A percentile compares a stretch with the other conserved stretches of the same genome.
Evolutionary conservation across 2,113 vertebrate genomes (phyloP).

Genomic region (Edolisoma coerulescens): DNA sequence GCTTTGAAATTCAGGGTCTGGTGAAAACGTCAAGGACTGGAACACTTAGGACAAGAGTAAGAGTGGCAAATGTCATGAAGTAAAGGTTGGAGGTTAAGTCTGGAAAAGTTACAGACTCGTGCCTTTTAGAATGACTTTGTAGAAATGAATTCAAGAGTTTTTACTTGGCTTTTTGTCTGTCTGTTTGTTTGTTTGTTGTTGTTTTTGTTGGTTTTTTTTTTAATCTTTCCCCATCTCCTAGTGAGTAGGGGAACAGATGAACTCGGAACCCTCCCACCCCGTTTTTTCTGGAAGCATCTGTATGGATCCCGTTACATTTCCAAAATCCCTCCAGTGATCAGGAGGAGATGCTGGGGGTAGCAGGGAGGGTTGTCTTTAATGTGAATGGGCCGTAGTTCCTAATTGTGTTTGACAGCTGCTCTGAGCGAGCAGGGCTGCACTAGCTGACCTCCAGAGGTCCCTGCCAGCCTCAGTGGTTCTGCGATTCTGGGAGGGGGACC

Average conservation of each 20-base stretch:
- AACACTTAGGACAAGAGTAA: neutral
- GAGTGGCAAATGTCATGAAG: neutral
- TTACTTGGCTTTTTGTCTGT: too few species aligned
- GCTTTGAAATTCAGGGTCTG: neutral
- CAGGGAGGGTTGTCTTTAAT: neutral
- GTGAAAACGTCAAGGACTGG: neutral
- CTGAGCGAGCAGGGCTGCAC: neutral
- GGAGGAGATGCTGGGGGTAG: neutral
- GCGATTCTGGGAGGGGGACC: neutral
- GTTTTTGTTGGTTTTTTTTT: neutral
- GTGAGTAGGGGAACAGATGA: neutral
- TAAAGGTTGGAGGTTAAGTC: neutral
- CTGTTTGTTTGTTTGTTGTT: too few species aligned
- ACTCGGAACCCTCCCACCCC: neutral
- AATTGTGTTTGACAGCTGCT: neutral
- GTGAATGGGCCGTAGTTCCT: fast-evolving
- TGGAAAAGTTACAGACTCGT: neutral
- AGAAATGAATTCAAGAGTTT: neutral
- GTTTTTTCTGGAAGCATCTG: neutral
- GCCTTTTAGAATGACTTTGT: neutral
- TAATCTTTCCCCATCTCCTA: neutral
- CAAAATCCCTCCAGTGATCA: neutral
- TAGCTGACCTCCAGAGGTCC: neutral
- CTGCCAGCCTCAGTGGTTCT: neutral
- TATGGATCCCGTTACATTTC: neutral